Conservation (phyloP, 2,113 vertebrate genomes). For the Chascanopsetta lugubris region DNA sequence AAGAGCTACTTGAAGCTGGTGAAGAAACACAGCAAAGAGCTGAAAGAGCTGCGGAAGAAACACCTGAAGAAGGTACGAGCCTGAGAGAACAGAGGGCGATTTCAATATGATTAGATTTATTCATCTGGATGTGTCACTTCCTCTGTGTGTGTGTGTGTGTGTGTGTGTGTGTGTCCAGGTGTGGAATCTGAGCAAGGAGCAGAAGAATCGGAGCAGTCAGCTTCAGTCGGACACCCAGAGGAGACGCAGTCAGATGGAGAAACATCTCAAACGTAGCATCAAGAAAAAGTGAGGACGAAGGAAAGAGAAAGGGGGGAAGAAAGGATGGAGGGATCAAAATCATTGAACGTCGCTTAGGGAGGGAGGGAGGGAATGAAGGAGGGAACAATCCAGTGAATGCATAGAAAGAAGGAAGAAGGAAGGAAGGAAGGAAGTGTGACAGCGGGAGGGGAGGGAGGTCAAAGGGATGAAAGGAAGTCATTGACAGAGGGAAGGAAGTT, state of each 20-base stretch:
- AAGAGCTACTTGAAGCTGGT: constrained; percentile 83
- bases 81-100: no score
- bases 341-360: no score
- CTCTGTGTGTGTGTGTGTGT: not conserved
- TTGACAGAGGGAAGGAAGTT: no score
- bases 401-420: no score
- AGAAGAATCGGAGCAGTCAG: constrained; percentile 71
- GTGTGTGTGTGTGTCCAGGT: constrained; percentile 62
- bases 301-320: not conserved
- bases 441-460: no score
- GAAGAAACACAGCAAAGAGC: constrained; percentile 86
- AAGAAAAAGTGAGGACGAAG: constrained; percentile 75
- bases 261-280: constrained; percentile 74
- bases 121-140: not conserved
- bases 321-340: no score
- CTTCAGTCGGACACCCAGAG: constrained; percentile 75
- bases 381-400: no score
- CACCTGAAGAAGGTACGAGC: constrained; percentile 82
- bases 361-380: not conserved
- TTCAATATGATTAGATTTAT: no score
- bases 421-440: no score
- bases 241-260: constrained; percentile 77
- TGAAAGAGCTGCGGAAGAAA: constrained; percentile 86
- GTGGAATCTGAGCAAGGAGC: constrained; percentile 83
- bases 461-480: no score